phyloP scores from a whole-genome alignment of 2,113 vertebrate species.

The Cyanistes caeruleus region DNA sequence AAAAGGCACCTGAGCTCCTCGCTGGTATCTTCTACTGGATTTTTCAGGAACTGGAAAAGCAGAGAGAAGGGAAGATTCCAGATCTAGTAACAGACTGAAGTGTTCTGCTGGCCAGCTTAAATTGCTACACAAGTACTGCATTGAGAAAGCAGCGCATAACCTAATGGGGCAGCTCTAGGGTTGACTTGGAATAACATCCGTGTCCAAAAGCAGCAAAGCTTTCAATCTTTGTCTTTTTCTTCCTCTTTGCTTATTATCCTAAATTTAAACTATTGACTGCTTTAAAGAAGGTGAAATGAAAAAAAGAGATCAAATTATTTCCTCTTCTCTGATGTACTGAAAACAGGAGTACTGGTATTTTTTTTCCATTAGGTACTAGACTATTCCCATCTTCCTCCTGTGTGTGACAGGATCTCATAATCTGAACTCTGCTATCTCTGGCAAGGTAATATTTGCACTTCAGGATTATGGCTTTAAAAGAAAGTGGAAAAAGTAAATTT shows the following conservation, averaged over 20 bases:
- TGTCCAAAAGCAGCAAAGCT: not conserved
- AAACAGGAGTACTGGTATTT: not conserved
- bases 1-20: not conserved
- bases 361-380: not conserved
- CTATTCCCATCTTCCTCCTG: not conserved
- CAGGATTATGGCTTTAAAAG: not conserved
- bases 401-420: not conserved
- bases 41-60: not conserved
- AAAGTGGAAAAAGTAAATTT: not conserved
- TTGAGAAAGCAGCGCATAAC: not conserved
- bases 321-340: not conserved
- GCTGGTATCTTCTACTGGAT: not conserved
- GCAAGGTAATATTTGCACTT: not conserved
- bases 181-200: not conserved
- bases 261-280: not conserved
- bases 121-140: not conserved
- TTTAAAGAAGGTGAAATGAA: not conserved
- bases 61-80: not conserved
- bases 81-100: not conserved
- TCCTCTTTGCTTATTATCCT: not conserved
- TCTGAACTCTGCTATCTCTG: not conserved
- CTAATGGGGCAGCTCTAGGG: not conserved
- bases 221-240: not conserved
- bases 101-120: not conserved
- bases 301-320: not conserved